phyloP scores from a whole-genome alignment of 2,797 vertebrate species.

The Periparus ater region DNA sequence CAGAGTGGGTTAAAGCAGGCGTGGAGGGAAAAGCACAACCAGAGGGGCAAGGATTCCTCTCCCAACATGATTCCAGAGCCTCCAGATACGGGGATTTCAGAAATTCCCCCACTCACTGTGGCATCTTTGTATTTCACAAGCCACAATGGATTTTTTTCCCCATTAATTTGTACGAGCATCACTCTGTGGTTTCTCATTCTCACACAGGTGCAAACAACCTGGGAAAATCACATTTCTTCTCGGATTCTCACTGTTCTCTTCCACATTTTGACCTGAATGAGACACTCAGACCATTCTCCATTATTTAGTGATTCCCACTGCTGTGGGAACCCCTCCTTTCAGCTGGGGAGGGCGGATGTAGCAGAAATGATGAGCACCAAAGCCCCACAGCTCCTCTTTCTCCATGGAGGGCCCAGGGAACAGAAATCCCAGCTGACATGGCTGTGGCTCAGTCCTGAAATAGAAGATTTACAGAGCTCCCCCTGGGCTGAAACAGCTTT shows the following conservation, averaged over 20 bases:
- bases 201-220: neutral
- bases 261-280: neutral
- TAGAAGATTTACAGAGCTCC: neutral
- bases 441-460: neutral
- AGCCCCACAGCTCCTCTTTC: neutral
- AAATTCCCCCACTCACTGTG: neutral
- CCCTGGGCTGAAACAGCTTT: neutral
- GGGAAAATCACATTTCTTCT: neutral
- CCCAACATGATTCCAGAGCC: neutral
- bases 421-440: neutral
- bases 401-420: neutral
- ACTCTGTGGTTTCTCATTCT: neutral
- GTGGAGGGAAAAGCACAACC: neutral
- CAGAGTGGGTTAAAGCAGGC: neutral
- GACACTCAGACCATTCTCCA: neutral
- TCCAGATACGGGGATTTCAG: neutral
- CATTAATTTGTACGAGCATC: neutral
- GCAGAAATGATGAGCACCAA: neutral
- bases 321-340: neutral
- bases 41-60: neutral
- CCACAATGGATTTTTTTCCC: accelerated
- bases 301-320: neutral
- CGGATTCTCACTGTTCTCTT: neutral
- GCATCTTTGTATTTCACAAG: neutral
- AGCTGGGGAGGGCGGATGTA: neutral